Base-by-base conservation (phyloP, 2,888 invertebrate species). In the Papilio elwesi region DNA sequence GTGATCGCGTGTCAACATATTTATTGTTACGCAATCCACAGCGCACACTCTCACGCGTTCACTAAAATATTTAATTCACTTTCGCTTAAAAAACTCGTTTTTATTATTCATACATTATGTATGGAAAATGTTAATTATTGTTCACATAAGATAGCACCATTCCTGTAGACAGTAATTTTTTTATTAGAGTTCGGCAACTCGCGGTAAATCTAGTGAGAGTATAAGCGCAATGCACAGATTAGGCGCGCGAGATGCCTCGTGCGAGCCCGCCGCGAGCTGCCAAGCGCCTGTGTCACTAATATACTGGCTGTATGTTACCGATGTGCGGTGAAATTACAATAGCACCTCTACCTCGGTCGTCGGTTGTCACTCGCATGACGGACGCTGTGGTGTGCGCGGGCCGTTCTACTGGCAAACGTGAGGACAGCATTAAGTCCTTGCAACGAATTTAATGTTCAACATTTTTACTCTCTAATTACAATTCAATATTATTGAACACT, bases 31-130 rank as follows among this genome's bases (percentile, higher is more conserved):
- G 90, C 86, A 93, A 92, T 84, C 78, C 74, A 82, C 89, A 90
- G 92, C 91, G 92, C 91, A 90, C 91, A 92, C 93, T 91, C 89
- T 88, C 89, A 85, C 89, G 87, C 88, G 80, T 82, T 86, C 84
- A 82, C 74, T 78, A 87, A 85, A 85, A 87, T 87, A 83, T 87
- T 85, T 9, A 89, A 90, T 91, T 92, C 92, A 92, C 93, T 91
- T 92, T 92, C 90, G 78, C 88, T 81, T 86, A 88, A 85, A 77
- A 88, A 89, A 90, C 91, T 77, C 77, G 89, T 89, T 89, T 77
- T 77, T 78, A 81, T 82, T 81, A 82, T 80, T 78, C 79, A 81
- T 78, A 77, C 79, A 76, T 78, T 81, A 80, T 81, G 75, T 80
- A 81, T 59, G 68, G 69, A 73, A 72, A 71, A 76, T 38, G 48